Conservation (phyloP, 2,113 vertebrate genomes). For the Fulica atra region DNA sequence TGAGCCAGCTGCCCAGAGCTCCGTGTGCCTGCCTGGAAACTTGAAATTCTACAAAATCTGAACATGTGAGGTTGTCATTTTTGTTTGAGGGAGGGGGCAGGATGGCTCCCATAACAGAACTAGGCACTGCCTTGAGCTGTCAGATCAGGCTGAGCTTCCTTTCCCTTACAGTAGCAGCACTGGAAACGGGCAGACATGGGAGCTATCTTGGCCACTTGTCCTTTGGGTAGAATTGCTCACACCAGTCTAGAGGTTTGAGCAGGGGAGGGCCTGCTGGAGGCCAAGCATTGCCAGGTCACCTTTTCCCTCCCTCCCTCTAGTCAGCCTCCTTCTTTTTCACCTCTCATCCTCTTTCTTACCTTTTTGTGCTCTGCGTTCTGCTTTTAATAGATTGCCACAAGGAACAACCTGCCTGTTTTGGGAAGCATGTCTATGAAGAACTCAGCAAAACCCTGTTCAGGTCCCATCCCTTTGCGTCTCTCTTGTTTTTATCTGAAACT, state of each 20-base stretch:
- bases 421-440: background rate
- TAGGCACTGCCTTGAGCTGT: background rate
- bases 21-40: background rate
- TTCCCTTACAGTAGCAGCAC: background rate
- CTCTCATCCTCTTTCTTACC: background rate
- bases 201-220: background rate
- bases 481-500: background rate
- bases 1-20: background rate
- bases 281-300: background rate
- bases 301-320: background rate
- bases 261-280: background rate
- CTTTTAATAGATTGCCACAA: background rate
- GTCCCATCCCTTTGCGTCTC: background rate
- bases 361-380: rapidly evolving
- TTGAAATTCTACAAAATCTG: background rate
- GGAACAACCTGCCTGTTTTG: background rate
- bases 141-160: background rate
- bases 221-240: background rate
- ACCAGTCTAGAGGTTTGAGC: too few relatives aligned
- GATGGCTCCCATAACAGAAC: background rate
- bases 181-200: rapidly evolving
- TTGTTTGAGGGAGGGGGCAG: background rate
- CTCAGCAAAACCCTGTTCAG: background rate
- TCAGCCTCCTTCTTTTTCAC: background rate
- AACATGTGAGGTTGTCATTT: rapidly evolving